Conservation (phyloP, 2,797 vertebrate genomes). For the Girardinus metallicus region DNA sequence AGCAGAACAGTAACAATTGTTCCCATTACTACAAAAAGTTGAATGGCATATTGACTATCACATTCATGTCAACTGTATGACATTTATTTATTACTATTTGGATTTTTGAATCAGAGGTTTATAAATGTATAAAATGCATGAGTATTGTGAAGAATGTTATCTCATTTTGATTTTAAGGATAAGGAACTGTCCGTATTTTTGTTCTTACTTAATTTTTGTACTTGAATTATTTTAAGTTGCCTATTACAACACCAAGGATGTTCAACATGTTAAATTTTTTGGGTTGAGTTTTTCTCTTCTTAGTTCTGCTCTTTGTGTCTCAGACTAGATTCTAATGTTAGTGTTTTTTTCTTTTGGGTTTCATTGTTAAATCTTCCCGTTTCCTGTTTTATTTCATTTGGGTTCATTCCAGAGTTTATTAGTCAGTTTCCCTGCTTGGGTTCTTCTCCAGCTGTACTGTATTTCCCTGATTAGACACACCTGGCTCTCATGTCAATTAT, state of each 20-base stretch:
- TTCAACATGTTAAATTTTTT: neutral
- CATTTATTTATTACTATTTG: neutral
- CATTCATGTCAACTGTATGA: neutral
- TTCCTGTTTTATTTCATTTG: neutral
- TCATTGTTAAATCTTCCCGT: neutral
- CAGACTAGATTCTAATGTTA: neutral
- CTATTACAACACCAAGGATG: neutral
- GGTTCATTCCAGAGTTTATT: neutral
- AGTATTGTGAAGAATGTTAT: neutral
- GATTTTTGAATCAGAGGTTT: conserved; percentile 27
- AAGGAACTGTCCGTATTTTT: neutral
- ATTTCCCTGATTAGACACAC: neutral
- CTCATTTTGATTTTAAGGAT: neutral
- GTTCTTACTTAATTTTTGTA: neutral
- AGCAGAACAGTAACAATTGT: neutral
- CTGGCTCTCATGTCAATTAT: neutral
- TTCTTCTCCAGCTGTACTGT: neutral
- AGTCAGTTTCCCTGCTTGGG: neutral
- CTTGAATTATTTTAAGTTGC: neutral
- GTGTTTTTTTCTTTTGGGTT: neutral
- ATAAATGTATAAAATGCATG: neutral
- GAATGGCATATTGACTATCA: neutral
- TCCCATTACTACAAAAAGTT: neutral
- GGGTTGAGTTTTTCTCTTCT: neutral
- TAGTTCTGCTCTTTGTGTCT: neutral